These are phyloP conservation scores for Andrena cerasifolii DNA, from an alignment of 1,140 invertebrate species.

Conservation along the genomic window DNA sequence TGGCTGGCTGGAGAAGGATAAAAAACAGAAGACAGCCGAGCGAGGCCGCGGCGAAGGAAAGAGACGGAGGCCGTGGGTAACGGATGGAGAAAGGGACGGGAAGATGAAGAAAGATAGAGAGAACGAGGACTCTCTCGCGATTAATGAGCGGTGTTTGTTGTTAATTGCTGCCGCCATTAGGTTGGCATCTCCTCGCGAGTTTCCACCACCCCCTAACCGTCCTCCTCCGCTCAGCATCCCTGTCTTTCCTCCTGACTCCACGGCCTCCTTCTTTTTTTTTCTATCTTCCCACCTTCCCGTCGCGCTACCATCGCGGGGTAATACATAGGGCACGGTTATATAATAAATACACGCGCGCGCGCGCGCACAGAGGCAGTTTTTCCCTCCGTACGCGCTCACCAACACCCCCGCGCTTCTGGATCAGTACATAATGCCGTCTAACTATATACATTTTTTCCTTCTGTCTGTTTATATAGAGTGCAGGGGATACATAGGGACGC, in stretches of 20 bases:
- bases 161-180: conserved; percentile 83
- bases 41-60: conserved; percentile 44
- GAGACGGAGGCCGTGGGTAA: conserved; percentile 48
- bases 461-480: conserved; percentile 30
- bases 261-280: conserved; percentile 30
- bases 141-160: conserved; percentile 83
- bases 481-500: conserved; percentile 11
- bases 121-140: conserved; percentile 74
- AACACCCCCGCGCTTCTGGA: background rate
- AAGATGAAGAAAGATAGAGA: conserved; percentile 46
- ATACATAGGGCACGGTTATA: conserved; percentile 27
- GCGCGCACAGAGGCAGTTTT: background rate
- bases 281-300: conserved; percentile 35
- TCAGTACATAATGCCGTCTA: conserved; percentile 47
- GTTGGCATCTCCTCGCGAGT: conserved; percentile 76
- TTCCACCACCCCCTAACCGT: conserved; percentile 20
- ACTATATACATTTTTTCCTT: conserved; percentile 41
- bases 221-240: conserved; percentile 4
- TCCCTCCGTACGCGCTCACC: background rate
- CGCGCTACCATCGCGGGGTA: conserved; percentile 14
- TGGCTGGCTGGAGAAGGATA: background rate
- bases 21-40: conserved; percentile 53
- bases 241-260: conserved; percentile 5
- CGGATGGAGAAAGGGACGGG: conserved; percentile 20
- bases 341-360: conserved; percentile 24